Percentiles rank a stretch among this genome's conserved stretches.
Conservation (phyloP, 92 coral and sea anemone species). For the Porites evermanni region DNA sequence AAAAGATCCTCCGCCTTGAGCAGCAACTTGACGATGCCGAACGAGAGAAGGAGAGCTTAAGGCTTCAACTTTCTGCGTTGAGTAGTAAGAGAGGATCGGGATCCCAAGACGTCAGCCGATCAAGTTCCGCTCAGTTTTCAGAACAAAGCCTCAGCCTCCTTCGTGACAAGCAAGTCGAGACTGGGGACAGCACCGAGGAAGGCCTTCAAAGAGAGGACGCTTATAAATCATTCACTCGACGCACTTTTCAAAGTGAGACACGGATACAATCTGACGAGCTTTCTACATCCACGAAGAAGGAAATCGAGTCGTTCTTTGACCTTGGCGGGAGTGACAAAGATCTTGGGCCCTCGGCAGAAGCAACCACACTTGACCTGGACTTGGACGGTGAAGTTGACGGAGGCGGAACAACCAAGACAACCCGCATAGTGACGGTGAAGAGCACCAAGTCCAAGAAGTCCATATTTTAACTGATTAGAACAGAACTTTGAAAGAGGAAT, state of each 20-base stretch:
- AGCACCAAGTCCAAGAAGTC: slow-evolving; percentile 43
- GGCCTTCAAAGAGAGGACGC: no score
- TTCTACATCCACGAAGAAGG: slow-evolving; percentile 25
- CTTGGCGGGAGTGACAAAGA: slow-evolving; percentile 42
- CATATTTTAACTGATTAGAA: slow-evolving; percentile 1
- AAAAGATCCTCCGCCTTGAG: slow-evolving; percentile 73
- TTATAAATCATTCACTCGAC: no score
- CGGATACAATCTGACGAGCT: background rate
- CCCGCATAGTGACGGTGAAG: slow-evolving; percentile 67
- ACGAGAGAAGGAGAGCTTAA: slow-evolving; percentile 77
- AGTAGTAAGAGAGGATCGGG: slow-evolving; percentile 71
- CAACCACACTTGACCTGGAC: slow-evolving; percentile 62
- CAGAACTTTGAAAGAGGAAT: no score
- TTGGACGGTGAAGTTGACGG: slow-evolving; percentile 48
- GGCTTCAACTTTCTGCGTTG: slow-evolving; percentile 64
- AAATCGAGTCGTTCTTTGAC: slow-evolving; percentile 57
- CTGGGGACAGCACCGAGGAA: slow-evolving; percentile 35
- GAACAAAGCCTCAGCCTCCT: slow-evolving; percentile 76
- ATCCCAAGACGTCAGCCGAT: slow-evolving; percentile 61
- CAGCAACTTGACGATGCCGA: slow-evolving; percentile 79
- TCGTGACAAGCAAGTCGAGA: slow-evolving; percentile 54
- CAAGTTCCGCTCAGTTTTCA: slow-evolving; percentile 76
- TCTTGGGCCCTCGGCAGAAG: slow-evolving; percentile 51
- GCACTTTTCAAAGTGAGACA: no score
- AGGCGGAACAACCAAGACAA: slow-evolving; percentile 49